Base-by-base conservation (phyloP, 2,113 vertebrate species). In the Castor canadensis region DNA sequence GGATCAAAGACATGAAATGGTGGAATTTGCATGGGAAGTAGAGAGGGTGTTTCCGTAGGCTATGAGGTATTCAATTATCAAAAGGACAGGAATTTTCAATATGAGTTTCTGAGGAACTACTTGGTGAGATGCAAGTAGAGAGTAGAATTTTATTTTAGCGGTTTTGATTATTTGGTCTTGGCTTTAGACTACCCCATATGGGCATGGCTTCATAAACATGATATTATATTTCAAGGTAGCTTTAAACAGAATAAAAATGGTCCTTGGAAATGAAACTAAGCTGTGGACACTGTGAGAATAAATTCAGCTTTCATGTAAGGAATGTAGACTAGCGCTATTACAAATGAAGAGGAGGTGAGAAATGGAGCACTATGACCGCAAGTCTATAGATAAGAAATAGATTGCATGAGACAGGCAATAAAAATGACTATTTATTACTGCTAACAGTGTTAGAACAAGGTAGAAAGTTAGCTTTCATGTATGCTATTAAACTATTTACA, bases 391-490 rank as follows among this genome's bases (percentile, higher is more conserved):
- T n/a, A 93, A 94, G 76, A 85, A 32, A 32, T 45, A 71, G 15
- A 62, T 88, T 86, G 6, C 7, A 32, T 93, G 88, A 95, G 16
- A 81, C 6, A 87, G 56, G 76, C 16, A 80, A 32, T 32, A 73
- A 6, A 82, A 91, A 89, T 92, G 9, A 35, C 6, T 32, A 67
- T 89, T 85, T 95, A 28, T 77, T 95, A 72, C 54, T 60, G 43
- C 13, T 89, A 60, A 60, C 58, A 26, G 24, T 81, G 5, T 76
- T 80, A 89, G 45, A 66, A 40, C 38, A 86, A 87, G 5, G 6
- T 87, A 47, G 49, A 12, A 82, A 47, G 20, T 3, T 45, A 64
- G 64, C 76, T 67, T 89, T 49, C 28, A 58, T 66, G 38, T 71
- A 32, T 58, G 45, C 16, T 60, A 22, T 47, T 26, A 32, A 90